Percentiles rank a stretch among this genome's conserved stretches.
These are phyloP conservation scores for Oryzias dopingdopingensis DNA, from an alignment of 2,797 vertebrate species.

Conservation along the genomic window DNA sequence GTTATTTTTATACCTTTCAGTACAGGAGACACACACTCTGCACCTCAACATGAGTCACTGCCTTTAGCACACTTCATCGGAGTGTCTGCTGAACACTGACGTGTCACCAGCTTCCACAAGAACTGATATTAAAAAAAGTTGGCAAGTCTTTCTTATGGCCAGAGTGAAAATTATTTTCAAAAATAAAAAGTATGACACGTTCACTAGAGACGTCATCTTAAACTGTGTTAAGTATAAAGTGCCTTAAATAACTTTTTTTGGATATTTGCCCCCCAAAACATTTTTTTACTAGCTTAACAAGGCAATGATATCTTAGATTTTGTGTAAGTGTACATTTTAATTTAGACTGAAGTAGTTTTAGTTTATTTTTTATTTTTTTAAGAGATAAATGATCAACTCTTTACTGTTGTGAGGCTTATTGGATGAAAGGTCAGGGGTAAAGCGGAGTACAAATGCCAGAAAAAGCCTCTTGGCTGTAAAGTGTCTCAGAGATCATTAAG, in stretches of 20 bases:
- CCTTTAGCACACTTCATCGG: constrained; percentile 10
- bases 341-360: no score
- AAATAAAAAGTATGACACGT: constrained; percentile 15
- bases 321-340: no score
- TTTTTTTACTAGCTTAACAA: no score
- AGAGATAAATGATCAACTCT: background rate
- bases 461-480: constrained; percentile 27
- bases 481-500: constrained; percentile 18
- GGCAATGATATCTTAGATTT: no score
- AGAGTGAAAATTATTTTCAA: constrained; percentile 11
- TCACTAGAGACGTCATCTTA: no score
- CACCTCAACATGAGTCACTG: constrained; percentile 32
- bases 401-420: background rate
- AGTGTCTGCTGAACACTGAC: constrained; percentile 3
- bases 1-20: constrained; percentile 71
- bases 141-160: background rate
- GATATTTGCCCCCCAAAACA: no score
- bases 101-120: constrained; percentile 7
- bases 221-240: no score
- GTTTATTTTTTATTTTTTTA: no score
- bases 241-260: no score
- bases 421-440: constrained; percentile 16
- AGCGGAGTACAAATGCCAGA: constrained; percentile 11
- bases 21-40: constrained; percentile 34
- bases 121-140: constrained; percentile 16